Evolutionary conservation across 2,888 invertebrate species (phyloP), one percentile per base, ranked within the genome.

Genomic region (Blastobasis adustella): DNA sequence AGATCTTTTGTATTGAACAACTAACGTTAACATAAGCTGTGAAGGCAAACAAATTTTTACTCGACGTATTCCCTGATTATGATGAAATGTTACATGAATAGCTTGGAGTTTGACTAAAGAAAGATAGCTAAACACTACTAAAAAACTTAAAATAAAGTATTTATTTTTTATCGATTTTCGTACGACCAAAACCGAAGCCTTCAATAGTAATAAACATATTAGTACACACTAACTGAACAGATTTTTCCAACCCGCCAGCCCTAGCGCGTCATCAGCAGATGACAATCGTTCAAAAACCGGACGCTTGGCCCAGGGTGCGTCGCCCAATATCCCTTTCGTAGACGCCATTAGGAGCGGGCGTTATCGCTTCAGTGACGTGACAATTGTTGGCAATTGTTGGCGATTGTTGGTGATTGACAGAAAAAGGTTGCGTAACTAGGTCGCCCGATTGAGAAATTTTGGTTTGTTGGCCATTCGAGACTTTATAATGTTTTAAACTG

Each of bases 231-330:
- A 39, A 7, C 1, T 40, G n/a, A 40, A 5, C 39, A n/a, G 23
- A 9, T 36, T n/a, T n/a, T n/a, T 42, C 5, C 1, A 42, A 42
- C 42, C 47, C 47, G 64, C 0, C 76, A 84, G 49, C 83, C 82
- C 83, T 85, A 61, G 0, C 59, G 50, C 61, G 71, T 79, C 81
- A 82, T 82, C 77, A 80, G 64, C 62, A 76, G 76, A 81, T 84
- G 86, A 83, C 84, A 83, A 84, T 84, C 81, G 79, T 63, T 76
- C 79, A 76, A 80, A 77, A 74, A 75, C 82, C 84, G 84, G 83
- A 84, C 75, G 73, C 61, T 66, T 69, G 61, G 57, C 60, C 60
- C 63, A 66, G 63, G 63, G 55, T 63, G 61, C 73, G 80, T 79
- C 79, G 75, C 76, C 76, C 83, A 82, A 85, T 86, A 85, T 82